A percentile compares a stretch with the other conserved stretches of the same genome.
Conservation (phyloP, 2,797 vertebrate species). For the Miopithecus talapoin region DNA sequence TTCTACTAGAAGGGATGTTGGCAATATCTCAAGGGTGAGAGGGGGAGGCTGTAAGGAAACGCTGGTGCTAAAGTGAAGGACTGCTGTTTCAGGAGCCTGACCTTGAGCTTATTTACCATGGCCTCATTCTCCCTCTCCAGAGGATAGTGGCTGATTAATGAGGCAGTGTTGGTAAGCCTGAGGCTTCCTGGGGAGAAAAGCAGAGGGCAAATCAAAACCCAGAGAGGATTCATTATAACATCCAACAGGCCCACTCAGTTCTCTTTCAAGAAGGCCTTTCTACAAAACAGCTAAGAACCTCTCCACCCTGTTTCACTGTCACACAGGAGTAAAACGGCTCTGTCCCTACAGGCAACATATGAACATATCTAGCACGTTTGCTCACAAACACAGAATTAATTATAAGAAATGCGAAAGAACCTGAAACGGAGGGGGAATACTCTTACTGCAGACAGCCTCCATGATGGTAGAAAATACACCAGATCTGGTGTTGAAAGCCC, state of each 20-base stretch:
- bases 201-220: constrained; percentile 63
- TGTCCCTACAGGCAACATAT: neutral
- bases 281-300: constrained; percentile 64
- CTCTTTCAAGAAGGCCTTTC: constrained; percentile 56
- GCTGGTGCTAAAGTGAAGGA: neutral
- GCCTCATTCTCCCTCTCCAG: constrained; percentile 49
- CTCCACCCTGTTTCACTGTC: constrained; percentile 33
- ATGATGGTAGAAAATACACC: neutral
- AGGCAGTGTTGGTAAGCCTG: constrained; percentile 53
- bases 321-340: constrained; percentile 40
- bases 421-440: neutral
- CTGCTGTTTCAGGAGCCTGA: neutral
- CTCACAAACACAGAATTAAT: constrained; percentile 33
- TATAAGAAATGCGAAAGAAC: constrained; percentile 24
- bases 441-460: neutral
- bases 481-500: neutral
- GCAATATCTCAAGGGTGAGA: neutral
- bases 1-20: neutral
- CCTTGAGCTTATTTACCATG: constrained; percentile 4
- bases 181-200: constrained; percentile 55
- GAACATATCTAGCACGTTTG: neutral
- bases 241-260: constrained; percentile 46
- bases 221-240: constrained; percentile 56
- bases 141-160: constrained; percentile 47
- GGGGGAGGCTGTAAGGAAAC: neutral